Evolutionary conservation across 1,140 invertebrate species (phyloP), one percentile per base, ranked within the genome.

Genomic region (Daktulosphaira vitifoliae): DNA sequence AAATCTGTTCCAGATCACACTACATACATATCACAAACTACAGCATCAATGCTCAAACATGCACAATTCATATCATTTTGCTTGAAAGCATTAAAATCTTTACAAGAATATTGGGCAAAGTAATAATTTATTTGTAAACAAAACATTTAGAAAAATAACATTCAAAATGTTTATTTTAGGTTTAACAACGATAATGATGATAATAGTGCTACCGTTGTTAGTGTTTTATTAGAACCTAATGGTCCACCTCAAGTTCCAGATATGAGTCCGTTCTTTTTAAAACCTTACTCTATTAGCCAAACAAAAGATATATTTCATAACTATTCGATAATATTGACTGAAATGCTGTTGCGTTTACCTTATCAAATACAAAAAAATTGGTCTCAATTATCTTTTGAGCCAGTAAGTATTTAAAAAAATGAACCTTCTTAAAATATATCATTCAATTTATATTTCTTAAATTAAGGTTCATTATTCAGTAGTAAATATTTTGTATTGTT

Each of bases 201-300:
- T 3, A 62, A 33, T 48, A 6, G 42, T 48, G 56, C 56, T n/a
- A 48, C 29, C 16, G 59, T 64, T 16, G 77, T 77, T 48, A 78
- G 80, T 46, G 77, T 77, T 65, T 74, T 94, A 51, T 74, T 98
- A 15, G 93, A 92, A 73, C 86, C 90, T 37, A 88, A 89, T 69
- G 82, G 87, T 8, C 81, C 85, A 1, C 80, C 84, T 16, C 83
- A 89, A 5, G 84, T 90, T 50, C 92, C 92, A 1, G 92, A 96
- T 72, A 95, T 96, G 88, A 89, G 90, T 6, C 94, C 94, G 39
- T 93, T 98, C 75, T 97, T 98, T 78, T 80, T 94, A 20, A 84
- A 89, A 51, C 91, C 92, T 72, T 95, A 95, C 75, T 86, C 96
- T 7, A 93, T 93, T 74, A 84, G 88, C 49, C 90, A 95, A 76